phyloP scores from a whole-genome alignment of 2,113 vertebrate genomes.

The Hydrolagus affinis region DNA sequence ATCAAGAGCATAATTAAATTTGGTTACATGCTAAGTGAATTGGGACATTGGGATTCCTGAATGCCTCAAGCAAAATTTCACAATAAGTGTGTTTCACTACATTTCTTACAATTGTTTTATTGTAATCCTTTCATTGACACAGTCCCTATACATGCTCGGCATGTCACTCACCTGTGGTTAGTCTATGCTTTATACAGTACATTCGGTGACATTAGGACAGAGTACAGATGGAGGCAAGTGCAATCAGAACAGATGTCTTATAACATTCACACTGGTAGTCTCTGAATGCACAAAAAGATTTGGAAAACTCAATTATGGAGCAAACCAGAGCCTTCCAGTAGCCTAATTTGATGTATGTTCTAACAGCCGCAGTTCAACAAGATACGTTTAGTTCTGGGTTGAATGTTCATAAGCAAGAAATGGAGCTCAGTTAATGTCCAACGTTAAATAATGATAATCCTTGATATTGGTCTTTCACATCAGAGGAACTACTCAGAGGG shows the following conservation, averaged over 20 bases:
- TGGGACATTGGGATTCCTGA: background rate
- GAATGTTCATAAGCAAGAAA: background rate
- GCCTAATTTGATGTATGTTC: background rate
- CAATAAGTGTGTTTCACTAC: background rate
- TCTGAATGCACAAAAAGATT: background rate
- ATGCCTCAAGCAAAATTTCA: background rate
- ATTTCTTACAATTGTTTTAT: background rate
- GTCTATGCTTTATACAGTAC: too few species aligned
- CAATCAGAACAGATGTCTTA: background rate
- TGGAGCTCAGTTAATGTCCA: background rate
- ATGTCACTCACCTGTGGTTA: background rate
- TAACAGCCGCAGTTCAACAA: background rate
- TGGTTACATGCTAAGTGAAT: background rate
- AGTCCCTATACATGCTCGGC: too few species aligned
- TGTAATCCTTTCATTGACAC: too few species aligned
- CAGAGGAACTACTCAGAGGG: too few species aligned
- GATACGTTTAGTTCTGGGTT: background rate
- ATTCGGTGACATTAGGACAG: too few species aligned
- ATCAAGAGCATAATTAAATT: constrained; percentile 15
- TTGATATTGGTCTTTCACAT: too few species aligned
- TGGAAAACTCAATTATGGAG: background rate
- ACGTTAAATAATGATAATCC: too few species aligned
- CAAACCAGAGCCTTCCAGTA: background rate
- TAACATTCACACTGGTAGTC: background rate
- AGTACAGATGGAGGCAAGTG: background rate